Conservation (phyloP, 2,113 vertebrate species). For the Chauna torquata region DNA sequence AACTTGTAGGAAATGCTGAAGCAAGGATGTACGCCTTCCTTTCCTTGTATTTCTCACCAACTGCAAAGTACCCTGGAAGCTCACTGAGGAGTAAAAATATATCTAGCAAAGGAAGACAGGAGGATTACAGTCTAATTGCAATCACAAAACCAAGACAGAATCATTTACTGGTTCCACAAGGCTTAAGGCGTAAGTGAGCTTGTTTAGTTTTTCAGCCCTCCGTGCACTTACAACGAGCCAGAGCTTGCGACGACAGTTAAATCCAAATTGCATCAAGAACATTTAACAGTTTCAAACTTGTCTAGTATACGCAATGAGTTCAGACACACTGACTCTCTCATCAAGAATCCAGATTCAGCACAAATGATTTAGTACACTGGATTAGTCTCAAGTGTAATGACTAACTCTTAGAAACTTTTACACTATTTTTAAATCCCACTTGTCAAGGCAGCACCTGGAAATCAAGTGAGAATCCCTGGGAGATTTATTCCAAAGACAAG, state of each 20-base stretch:
- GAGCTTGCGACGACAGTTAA: slow-evolving; percentile 44
- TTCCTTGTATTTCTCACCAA: background rate
- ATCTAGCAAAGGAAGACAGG: background rate
- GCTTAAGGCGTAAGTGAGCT: background rate
- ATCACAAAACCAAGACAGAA: slow-evolving; percentile 7
- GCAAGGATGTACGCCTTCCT: background rate
- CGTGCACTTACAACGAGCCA: slow-evolving; percentile 44
- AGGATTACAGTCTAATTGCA: background rate
- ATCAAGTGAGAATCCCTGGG: background rate
- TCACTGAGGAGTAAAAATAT: background rate
- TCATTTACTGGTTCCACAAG: background rate
- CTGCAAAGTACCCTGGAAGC: background rate
- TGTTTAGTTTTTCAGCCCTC: slow-evolving; percentile 16
- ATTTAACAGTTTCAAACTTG: slow-evolving; percentile 72
- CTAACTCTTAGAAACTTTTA: slow-evolving; percentile 44
- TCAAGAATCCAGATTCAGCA: slow-evolving; percentile 44
- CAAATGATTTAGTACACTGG: slow-evolving; percentile 32
- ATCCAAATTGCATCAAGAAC: slow-evolving; percentile 45
- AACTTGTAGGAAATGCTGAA: background rate
- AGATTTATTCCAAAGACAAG: background rate
- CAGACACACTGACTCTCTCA: slow-evolving; percentile 52
- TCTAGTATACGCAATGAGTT: slow-evolving; percentile 1
- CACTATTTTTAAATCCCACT: slow-evolving; percentile 54
- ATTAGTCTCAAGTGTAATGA: slow-evolving; percentile 44
- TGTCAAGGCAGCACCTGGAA: slow-evolving; percentile 52